Conservation (phyloP, 2,888 invertebrate species). For the Drosophila longiperda region DNA sequence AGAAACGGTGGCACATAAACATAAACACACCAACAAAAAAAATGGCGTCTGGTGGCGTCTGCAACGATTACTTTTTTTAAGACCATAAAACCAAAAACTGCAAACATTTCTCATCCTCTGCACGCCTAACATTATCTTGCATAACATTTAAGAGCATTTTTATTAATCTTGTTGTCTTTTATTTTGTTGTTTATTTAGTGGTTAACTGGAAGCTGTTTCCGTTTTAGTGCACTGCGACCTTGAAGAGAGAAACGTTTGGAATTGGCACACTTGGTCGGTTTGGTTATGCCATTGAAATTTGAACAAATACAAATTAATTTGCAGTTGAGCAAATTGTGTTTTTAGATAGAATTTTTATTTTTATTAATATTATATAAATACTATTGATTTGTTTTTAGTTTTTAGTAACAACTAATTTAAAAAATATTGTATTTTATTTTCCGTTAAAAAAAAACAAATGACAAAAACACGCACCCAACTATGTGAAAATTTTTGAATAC, state of each 20-base stretch:
- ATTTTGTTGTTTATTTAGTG: constrained; percentile 67
- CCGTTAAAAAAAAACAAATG: constrained; percentile 36
- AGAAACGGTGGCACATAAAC: constrained; percentile 50
- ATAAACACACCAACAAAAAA: constrained; percentile 15
- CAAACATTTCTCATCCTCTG: constrained; percentile 63
- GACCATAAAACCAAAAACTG: constrained; percentile 24
- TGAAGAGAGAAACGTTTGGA: constrained; percentile 54
- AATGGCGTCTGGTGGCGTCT: constrained; percentile 40
- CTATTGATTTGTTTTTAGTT: constrained; percentile 78
- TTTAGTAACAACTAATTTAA: constrained; percentile 68
- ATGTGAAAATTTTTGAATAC: constrained; percentile 38
- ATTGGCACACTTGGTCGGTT: constrained; percentile 63
- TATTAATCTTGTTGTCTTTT: constrained; percentile 29
- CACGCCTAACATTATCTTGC: constrained; percentile 55
- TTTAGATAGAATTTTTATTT: constrained; percentile 83
- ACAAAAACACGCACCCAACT: constrained; percentile 40
- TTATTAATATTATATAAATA: constrained; percentile 64
- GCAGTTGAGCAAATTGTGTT: constrained; percentile 70
- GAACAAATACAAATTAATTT: constrained; percentile 64
- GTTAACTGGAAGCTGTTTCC: constrained; percentile 84
- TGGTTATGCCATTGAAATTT: constrained; percentile 73
- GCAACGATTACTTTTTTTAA: constrained; percentile 21
- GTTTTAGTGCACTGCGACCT: constrained; percentile 70
- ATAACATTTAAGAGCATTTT: constrained; percentile 10
- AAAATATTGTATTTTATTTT: constrained; percentile 38